Percentiles rank a stretch among this genome's conserved stretches.
Evolutionary conservation across 2,797 vertebrate genomes (phyloP).

Genomic region (Phoxinus dragarum): DNA sequence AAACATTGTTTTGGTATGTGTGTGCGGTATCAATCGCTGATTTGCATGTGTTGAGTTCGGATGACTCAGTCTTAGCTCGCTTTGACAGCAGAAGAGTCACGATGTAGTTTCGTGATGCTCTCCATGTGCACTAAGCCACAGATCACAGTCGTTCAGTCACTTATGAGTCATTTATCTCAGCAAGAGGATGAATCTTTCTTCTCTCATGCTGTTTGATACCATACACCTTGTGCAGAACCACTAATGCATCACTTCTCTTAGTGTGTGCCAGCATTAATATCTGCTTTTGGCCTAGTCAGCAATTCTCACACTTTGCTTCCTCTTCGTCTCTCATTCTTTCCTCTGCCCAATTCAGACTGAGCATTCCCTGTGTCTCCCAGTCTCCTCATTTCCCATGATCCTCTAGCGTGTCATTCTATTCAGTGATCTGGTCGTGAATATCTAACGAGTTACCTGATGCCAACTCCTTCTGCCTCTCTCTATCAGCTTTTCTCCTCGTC

Average conservation of each 20-base stretch:
- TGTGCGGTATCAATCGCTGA: conserved; percentile 41
- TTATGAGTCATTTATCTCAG: conserved; percentile 47
- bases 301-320: conserved; percentile 22
- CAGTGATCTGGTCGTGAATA: conserved; percentile 65
- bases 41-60: conserved; percentile 40
- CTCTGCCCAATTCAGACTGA: conserved; percentile 19
- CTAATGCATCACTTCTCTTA: conserved; percentile 38
- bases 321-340: conserved; percentile 42
- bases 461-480: conserved; percentile 47
- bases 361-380: conserved; percentile 28
- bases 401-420: conserved; percentile 64
- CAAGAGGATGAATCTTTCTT: conserved; percentile 31
- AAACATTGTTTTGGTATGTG: conserved; percentile 34
- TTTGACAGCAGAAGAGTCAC: conserved; percentile 34
- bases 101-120: conserved; percentile 19
- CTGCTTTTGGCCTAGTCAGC: conserved; percentile 44
- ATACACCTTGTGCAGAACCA: conserved; percentile 26
- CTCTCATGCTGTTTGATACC: conserved; percentile 40
- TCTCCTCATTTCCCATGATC: conserved; percentile 63
- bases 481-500: conserved; percentile 5
- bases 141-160: conserved; percentile 41
- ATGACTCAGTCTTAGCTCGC: conserved; percentile 36
- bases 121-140: conserved; percentile 37
- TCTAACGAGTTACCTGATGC: conserved; percentile 71
- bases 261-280: conserved; percentile 40